phyloP scores from a whole-genome alignment of 64 coral and sea anemone genomes.

The Trachythela sp. region DNA sequence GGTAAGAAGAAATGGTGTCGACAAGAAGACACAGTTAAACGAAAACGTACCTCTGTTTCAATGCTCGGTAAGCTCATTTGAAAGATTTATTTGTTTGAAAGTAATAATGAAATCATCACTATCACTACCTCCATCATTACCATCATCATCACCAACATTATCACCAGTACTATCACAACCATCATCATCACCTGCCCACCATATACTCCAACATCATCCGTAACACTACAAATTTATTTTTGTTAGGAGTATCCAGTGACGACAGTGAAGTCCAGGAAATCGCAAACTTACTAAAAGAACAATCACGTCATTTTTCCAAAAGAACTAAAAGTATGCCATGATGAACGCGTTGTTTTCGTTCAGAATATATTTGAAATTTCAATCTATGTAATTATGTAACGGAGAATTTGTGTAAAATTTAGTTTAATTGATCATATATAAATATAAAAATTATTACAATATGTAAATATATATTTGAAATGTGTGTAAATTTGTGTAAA shows the following conservation, averaged over 20 bases:
- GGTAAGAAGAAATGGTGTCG: background rate
- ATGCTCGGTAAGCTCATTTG: background rate
- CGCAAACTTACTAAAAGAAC: background rate
- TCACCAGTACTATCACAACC: background rate
- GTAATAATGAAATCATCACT: no score
- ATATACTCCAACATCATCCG: no score
- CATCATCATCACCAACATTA: no score
- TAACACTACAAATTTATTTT: background rate
- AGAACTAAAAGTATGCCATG: background rate
- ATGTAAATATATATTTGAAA: background rate
- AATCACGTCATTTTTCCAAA: background rate
- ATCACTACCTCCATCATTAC: no score
- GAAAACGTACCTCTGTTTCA: background rate
- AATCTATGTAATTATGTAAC: background rate
- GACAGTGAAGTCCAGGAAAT: constrained; percentile 1
- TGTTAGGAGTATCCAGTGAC: background rate
- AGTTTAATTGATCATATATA: background rate
- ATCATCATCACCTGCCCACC: no score
- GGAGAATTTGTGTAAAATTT: background rate
- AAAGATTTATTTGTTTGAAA: no score
- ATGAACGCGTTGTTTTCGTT: background rate
- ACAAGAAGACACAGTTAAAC: background rate
- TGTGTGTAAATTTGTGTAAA: no score
- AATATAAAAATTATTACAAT: background rate
- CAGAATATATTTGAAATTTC: background rate